phyloP scores from a whole-genome alignment of 2,113 vertebrate genomes.

The Bagarius yarrelli region DNA sequence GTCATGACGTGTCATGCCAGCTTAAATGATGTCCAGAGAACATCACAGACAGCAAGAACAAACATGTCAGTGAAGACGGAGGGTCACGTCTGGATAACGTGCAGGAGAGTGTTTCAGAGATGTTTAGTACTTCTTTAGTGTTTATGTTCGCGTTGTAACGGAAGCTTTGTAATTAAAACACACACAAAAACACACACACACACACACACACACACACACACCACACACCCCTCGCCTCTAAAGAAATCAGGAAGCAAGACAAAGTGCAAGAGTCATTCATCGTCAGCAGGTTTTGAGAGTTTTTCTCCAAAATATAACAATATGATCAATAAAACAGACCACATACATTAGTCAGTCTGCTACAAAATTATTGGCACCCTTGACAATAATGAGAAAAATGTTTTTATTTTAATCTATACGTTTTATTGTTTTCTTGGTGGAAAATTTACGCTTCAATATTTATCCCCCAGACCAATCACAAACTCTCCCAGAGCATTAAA shows the following conservation, averaged over 20 bases:
- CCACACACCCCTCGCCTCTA: background rate
- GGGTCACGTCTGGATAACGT: background rate
- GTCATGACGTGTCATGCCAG: constrained; percentile 3
- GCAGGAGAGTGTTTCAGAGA: background rate
- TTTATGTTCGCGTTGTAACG: no score
- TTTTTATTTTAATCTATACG: background rate
- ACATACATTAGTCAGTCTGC: background rate
- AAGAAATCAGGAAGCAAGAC: constrained; percentile 5
- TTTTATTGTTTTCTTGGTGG: no score
- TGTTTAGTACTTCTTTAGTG: no score
- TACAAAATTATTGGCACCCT: background rate
- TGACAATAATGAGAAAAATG: background rate
- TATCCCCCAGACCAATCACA: no score
- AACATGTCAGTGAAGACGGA: background rate
- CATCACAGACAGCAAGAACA: background rate
- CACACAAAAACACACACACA: no score
- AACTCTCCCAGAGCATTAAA: no score
- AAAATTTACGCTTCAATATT: no score
- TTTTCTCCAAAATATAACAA: background rate
- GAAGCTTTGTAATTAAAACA: no score
- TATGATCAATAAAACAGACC: background rate
- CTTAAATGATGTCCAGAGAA: constrained; percentile 8
- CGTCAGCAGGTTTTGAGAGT: background rate
- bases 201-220: background rate
- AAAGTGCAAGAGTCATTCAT: background rate